A percentile compares a stretch with the other conserved stretches of the same genome.
Conservation (phyloP, 2,797 vertebrate genomes). For the Arremon aurantiirostris region DNA sequence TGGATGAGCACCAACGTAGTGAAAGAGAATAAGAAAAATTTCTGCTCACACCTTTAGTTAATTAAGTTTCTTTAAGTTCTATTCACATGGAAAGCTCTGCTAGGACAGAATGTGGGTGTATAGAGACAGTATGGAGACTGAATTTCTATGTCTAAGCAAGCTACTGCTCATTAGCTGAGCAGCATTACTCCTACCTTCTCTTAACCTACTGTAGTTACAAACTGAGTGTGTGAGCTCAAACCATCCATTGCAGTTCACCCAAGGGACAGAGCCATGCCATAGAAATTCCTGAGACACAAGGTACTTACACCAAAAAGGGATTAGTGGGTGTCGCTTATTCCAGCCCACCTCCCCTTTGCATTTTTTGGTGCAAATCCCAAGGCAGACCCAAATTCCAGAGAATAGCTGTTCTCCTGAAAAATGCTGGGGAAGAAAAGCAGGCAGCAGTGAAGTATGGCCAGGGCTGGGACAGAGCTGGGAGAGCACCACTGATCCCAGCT, state of each 20-base stretch:
- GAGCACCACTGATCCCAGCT: background rate
- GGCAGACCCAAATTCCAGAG: background rate
- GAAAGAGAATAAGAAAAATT: background rate
- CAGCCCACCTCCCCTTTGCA: background rate
- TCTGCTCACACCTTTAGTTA: background rate
- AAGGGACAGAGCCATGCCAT: background rate
- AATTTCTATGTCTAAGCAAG: background rate
- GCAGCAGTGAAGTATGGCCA: background rate
- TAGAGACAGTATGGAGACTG: background rate
- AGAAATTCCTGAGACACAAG: background rate
- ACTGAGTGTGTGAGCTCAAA: background rate
- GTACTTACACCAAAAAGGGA: background rate
- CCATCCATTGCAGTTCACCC: background rate
- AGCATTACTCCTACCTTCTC: background rate
- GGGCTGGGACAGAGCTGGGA: background rate
- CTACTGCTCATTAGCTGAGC: background rate
- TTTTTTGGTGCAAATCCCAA: background rate
- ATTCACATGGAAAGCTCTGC: background rate
- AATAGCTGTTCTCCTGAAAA: background rate
- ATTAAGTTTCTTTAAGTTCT: background rate
- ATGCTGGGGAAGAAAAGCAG: background rate
- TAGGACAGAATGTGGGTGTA: background rate
- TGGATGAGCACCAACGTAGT: background rate
- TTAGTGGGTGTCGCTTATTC: background rate
- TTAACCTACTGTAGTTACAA: background rate